Evolutionary conservation across 2,888 invertebrate species (phyloP).

Genomic region (Athetis lepigone): DNA sequence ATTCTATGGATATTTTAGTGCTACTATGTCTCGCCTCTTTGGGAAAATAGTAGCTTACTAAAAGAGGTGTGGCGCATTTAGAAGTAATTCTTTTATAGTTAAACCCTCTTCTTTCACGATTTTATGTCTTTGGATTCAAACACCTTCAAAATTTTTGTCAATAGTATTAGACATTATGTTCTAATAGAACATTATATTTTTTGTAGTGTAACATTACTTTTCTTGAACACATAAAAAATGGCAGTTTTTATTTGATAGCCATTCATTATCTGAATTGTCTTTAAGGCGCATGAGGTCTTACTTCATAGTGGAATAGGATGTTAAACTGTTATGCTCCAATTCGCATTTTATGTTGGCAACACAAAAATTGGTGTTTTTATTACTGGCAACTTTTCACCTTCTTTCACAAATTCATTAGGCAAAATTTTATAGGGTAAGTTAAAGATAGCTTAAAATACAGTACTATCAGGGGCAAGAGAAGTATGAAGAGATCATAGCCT

Average conservation of each 20-base stretch:
- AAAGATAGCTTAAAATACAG: background rate
- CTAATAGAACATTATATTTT: slow-evolving; percentile 18
- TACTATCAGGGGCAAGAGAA: slow-evolving; percentile 22
- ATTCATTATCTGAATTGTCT: slow-evolving; percentile 1
- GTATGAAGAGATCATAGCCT: slow-evolving; percentile 31
- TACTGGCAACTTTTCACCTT: slow-evolving; percentile 26
- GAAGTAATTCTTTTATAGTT: background rate
- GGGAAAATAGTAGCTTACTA: background rate
- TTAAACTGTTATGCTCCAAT: slow-evolving; percentile 41
- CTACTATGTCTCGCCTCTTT: background rate
- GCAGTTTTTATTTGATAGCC: slow-evolving; percentile 2
- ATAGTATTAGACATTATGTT: slow-evolving; percentile 15
- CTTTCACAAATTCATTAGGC: slow-evolving; percentile 3
- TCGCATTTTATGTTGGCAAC: slow-evolving; percentile 52
- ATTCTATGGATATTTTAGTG: background rate
- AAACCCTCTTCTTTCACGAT: background rate
- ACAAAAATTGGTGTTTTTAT: slow-evolving; percentile 18
- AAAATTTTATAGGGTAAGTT: background rate
- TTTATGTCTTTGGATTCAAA: too few relatives aligned
- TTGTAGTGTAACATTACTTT: slow-evolving; percentile 8
- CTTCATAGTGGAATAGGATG: slow-evolving; percentile 39
- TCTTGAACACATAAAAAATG: slow-evolving; percentile 16
- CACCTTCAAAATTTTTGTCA: slow-evolving; percentile 16
- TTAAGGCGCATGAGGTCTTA: slow-evolving; percentile 42
- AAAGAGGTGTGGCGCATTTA: background rate